Evolutionary conservation across 2,888 invertebrate species (phyloP).

Genomic region (Hypercompe scribonia): DNA sequence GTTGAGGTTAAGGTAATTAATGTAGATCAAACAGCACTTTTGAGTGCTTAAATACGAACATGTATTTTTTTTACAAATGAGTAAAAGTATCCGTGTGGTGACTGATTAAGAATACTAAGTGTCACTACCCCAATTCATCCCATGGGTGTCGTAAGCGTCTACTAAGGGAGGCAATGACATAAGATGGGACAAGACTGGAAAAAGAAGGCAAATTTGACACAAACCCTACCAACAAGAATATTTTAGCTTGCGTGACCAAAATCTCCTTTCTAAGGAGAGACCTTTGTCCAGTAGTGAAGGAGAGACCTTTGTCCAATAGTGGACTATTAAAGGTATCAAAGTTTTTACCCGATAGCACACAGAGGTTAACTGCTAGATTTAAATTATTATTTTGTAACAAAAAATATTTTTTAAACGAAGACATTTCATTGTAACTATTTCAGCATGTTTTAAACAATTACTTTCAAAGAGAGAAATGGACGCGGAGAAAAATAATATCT

Average conservation of each 20-base stretch:
- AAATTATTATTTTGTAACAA: not conserved
- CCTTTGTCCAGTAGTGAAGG: too few species aligned
- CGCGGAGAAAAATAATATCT: slow-evolving; percentile 53
- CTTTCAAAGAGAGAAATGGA: slow-evolving; percentile 51
- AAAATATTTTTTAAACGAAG: slow-evolving; percentile 4
- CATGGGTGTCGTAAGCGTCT: too few species aligned
- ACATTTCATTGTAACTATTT: slow-evolving; percentile 17
- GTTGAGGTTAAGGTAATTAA: not conserved
- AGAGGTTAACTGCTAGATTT: not conserved
- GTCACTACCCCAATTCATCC: too few species aligned
- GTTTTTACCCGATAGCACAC: not conserved
- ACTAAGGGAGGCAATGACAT: too few species aligned
- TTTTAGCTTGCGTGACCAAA: too few species aligned
- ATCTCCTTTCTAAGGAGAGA: too few species aligned
- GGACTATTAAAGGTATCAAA: not conserved
- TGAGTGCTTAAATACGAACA: not conserved
- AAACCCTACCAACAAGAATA: too few species aligned
- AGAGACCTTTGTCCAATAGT: too few species aligned
- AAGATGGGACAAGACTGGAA: too few species aligned
- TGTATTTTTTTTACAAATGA: not conserved
- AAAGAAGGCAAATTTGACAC: too few species aligned
- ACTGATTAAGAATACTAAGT: too few species aligned
- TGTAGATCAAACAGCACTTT: not conserved
- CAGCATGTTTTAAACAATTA: slow-evolving; percentile 45
- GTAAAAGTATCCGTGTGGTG: not conserved